Conservation (phyloP, 2,888 invertebrate genomes). For the Argyresthia albistria region DNA sequence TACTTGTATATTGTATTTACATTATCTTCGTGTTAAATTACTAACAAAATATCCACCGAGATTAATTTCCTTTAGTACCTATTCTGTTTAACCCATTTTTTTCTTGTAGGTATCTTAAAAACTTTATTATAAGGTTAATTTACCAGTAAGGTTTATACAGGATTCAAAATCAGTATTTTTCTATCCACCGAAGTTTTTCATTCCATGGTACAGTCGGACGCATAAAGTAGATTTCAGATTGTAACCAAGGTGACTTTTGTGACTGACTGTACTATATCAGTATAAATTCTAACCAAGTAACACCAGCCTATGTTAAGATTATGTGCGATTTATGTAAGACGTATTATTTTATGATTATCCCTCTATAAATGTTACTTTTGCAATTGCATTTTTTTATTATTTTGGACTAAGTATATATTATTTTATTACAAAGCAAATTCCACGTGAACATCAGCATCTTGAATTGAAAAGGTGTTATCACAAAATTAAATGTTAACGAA, state of each 20-base stretch:
- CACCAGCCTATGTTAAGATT: constrained; percentile 15
- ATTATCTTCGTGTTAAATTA: constrained; percentile 4
- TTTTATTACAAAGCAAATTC: too few relatives aligned
- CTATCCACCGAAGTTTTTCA: constrained; percentile 37
- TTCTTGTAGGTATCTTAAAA: background rate
- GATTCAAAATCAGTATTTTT: constrained; percentile 27
- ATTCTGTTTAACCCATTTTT: too few relatives aligned
- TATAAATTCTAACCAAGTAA: background rate
- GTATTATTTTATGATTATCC: constrained; percentile 12
- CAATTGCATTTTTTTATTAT: background rate
- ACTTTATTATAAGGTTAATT: background rate
- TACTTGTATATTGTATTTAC: background rate
- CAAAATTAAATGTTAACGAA: too few relatives aligned
- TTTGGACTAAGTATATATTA: background rate
- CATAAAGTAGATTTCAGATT: constrained; percentile 10
- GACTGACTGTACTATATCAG: too few relatives aligned
- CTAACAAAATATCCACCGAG: background rate
- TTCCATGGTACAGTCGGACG: constrained; percentile 22
- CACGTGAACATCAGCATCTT: too few relatives aligned
- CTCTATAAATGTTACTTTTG: background rate
- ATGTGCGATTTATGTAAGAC: constrained; percentile 31
- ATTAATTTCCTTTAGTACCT: background rate
- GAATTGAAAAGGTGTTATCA: too few relatives aligned
- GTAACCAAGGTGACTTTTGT: background rate
- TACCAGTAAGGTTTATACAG: background rate